Evolutionary conservation across 92 coral and sea anemone genomes (phyloP).

Genomic region (Palythoa grandis): DNA sequence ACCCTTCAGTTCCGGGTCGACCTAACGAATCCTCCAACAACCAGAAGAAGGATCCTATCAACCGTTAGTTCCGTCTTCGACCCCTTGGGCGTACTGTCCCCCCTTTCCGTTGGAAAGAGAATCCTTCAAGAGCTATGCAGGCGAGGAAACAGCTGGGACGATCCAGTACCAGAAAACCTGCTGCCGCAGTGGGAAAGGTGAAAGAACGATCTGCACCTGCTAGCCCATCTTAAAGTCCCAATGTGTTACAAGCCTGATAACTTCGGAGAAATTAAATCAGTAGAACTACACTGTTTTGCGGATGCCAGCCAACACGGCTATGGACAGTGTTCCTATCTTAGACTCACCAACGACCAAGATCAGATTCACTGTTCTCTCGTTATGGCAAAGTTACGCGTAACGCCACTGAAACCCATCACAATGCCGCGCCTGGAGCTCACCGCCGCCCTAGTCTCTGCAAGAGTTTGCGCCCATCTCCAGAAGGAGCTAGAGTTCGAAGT

Average conservation of each 20-base stretch:
- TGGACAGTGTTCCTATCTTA: constrained; percentile 15
- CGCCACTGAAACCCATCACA: not conserved
- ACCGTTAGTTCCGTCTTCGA: not conserved
- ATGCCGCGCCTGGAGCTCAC: not conserved
- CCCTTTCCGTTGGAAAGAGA: constrained; percentile 15
- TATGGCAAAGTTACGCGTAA: constrained; percentile 1
- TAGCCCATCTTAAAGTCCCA: not conserved
- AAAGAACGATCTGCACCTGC: not conserved
- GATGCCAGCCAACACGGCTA: constrained; percentile 13
- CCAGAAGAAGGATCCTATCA: constrained; percentile 13
- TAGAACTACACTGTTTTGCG: not conserved
- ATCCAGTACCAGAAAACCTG: not conserved
- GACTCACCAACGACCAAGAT: not conserved
- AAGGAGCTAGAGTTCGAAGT: not conserved
- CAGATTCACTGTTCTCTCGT: not conserved
- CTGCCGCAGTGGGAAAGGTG: constrained; percentile 9
- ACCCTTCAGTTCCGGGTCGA: constrained; percentile 41
- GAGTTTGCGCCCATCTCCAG: constrained; percentile 1
- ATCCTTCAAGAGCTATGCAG: not conserved
- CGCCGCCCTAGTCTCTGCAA: constrained; percentile 13
- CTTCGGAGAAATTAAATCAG: not conserved
- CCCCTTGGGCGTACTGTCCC: no score
- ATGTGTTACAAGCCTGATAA: not conserved
- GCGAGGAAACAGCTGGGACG: constrained; percentile 1
- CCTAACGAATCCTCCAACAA: constrained; percentile 29